phyloP scores from a whole-genome alignment of 2,797 vertebrate species.

The Choloepus didactylus region DNA sequence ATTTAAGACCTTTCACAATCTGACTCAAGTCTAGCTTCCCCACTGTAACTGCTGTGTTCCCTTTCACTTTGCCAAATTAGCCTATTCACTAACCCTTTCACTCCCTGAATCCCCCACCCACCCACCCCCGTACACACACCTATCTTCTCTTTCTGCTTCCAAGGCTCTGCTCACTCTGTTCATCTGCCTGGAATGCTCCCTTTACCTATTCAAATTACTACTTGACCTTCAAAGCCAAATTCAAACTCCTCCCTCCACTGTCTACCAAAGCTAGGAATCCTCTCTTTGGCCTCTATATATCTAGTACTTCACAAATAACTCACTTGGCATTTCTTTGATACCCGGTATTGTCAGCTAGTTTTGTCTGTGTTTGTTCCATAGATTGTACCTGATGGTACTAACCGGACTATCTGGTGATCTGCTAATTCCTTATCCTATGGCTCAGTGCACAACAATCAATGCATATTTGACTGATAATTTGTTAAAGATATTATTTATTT shows the following conservation, averaged over 20 bases:
- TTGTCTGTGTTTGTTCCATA: background rate
- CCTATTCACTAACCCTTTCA: background rate
- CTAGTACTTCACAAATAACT: background rate
- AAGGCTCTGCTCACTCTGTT: background rate
- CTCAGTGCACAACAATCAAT: background rate
- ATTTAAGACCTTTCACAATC: background rate
- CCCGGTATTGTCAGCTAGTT: background rate
- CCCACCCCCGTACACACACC: background rate
- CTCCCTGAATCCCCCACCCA: background rate
- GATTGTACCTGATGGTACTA: background rate
- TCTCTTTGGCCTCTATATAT: constrained; percentile 6
- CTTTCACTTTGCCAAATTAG: background rate
- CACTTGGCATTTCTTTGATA: background rate
- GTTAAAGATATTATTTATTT: constrained; percentile 19
- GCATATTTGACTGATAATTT: background rate
- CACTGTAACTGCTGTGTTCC: background rate
- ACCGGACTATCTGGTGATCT: background rate
- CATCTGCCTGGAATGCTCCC: background rate
- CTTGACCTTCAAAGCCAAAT: constrained; percentile 34
- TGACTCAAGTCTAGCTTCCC: background rate
- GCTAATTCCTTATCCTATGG: background rate
- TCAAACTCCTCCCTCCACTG: background rate
- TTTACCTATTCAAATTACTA: background rate
- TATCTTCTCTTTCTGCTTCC: background rate
- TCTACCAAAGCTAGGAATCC: background rate